Percentiles rank a stretch among this genome's conserved stretches.
Evolutionary conservation across 1,140 invertebrate genomes (phyloP).

Genomic region (Bombus soroeensis): DNA sequence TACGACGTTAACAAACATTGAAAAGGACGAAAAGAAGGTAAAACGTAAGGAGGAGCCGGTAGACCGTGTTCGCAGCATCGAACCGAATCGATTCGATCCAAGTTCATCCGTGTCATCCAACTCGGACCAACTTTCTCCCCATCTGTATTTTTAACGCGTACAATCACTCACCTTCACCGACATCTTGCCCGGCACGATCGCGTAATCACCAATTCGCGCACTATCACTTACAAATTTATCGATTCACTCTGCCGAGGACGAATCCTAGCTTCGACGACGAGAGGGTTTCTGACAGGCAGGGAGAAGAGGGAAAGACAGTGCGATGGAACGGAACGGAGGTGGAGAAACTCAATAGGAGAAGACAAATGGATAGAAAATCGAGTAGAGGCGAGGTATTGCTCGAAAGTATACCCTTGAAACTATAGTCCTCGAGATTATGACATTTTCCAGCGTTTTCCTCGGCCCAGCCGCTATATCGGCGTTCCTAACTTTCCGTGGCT

Average conservation of each 20-base stretch:
- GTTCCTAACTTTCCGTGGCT: slow-evolving; percentile 47
- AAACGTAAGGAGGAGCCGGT: background rate
- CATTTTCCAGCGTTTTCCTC: slow-evolving; percentile 64
- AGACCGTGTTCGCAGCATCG: background rate
- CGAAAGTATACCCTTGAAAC: slow-evolving; percentile 11
- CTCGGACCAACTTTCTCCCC: background rate
- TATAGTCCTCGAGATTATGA: slow-evolving; percentile 25
- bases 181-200: slow-evolving; percentile 72
- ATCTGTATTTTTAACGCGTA: background rate
- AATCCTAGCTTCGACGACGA: background rate
- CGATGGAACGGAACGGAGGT: background rate
- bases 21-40: background rate
- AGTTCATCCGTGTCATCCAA: background rate
- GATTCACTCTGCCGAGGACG: slow-evolving; percentile 55
- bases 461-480: slow-evolving; percentile 42
- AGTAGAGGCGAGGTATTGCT: slow-evolving; percentile 17
- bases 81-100: background rate
- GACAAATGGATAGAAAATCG: background rate
- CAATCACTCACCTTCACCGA: slow-evolving; percentile 79
- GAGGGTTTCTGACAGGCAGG: background rate
- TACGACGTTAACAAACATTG: background rate
- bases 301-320: background rate
- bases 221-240: slow-evolving; percentile 66
- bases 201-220: slow-evolving; percentile 59
- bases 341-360: background rate